Evolutionary conservation across 1,140 invertebrate species (phyloP).

Genomic region (Orussus abietinus): DNA sequence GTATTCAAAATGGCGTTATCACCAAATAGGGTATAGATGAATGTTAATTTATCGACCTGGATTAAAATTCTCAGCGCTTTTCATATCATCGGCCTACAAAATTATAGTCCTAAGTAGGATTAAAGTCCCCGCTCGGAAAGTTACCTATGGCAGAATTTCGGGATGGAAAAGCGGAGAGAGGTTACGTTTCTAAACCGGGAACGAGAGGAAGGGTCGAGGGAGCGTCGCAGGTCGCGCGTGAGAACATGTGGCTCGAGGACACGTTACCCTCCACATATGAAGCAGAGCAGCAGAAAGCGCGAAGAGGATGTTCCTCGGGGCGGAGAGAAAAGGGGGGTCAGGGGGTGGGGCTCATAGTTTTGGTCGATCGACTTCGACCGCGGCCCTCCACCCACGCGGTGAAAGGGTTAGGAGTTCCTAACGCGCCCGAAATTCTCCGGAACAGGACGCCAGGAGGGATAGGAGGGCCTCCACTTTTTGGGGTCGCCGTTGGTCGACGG

Average conservation of each 20-base stretch:
- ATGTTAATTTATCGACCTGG: too few species aligned
- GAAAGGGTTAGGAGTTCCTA: constrained; percentile 23
- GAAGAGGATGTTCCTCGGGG: constrained; percentile 28
- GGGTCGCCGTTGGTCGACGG: constrained; percentile 3
- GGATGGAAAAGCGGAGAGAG: too few species aligned
- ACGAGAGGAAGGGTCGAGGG: too few species aligned
- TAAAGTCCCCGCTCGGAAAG: too few species aligned
- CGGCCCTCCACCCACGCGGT: constrained; percentile 14
- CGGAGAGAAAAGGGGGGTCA: constrained; percentile 11
- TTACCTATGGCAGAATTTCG: too few species aligned
- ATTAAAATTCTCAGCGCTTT: too few species aligned
- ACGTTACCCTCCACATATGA: constrained; percentile 43
- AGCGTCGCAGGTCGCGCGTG: constrained; percentile 15
- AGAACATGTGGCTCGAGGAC: constrained; percentile 36
- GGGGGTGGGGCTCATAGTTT: neutral
- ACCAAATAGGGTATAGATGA: too few species aligned
- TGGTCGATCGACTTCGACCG: neutral
- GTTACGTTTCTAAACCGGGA: too few species aligned
- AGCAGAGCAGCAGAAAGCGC: constrained; percentile 37
- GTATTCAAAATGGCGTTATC: too few species aligned
- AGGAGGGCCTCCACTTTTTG: constrained; percentile 13
- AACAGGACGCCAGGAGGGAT: too few species aligned
- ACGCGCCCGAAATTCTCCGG: constrained; percentile 29
- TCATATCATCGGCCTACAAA: too few species aligned
- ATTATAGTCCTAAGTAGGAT: too few species aligned